Base-by-base conservation (phyloP, 2,797 vertebrate genomes). In the Brachymystax lenok region DNA sequence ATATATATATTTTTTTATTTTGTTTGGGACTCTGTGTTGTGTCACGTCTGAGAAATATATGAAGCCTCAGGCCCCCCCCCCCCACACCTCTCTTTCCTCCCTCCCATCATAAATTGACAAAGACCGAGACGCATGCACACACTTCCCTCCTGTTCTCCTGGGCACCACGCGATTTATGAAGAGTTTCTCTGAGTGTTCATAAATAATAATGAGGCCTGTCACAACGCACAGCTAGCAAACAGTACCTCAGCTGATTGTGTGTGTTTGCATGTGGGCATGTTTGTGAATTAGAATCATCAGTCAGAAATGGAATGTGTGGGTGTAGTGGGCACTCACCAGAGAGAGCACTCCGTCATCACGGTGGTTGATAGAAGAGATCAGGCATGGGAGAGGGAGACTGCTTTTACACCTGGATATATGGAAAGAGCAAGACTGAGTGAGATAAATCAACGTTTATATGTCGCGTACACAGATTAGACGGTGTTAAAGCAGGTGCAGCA, bases 181-280 rank as follows among this genome's bases (percentile, higher is more conserved):
- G 89, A 92, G 92, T 91, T 92, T 89, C 88, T 89, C 81, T 91
- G 91, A 93, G 88, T 82, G 86, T 84, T 89, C 91, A 92, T 94
- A 93, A 93, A 93, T 94, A 94, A 94, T 93, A 93, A 92, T 88
- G 90, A 78, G 84, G 80, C 81, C 86, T 84, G 91, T 92, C 90
- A 86, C 82, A 10, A 84, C 30, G 81, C 85, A 67, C 6, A 75
- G 85, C 76, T 75, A 12, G 78, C 79, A 17, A 84, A n/a, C 82
- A 84, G 70, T 72, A 70, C 82, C 85, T 84, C 89, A 89, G 86
- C 87, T 88, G 88, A 82, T 81, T 63, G 16, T 77, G 56, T 59
- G 56, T 56, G 52, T 56, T 17, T 19, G 54, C 2, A 5, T 56
- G 54, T 56, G 5, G 17, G 54, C n/a, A 5, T 61, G n/a, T 24